phyloP scores from a whole-genome alignment of 2,797 vertebrate species.

The Tachyglossus aculeatus region DNA sequence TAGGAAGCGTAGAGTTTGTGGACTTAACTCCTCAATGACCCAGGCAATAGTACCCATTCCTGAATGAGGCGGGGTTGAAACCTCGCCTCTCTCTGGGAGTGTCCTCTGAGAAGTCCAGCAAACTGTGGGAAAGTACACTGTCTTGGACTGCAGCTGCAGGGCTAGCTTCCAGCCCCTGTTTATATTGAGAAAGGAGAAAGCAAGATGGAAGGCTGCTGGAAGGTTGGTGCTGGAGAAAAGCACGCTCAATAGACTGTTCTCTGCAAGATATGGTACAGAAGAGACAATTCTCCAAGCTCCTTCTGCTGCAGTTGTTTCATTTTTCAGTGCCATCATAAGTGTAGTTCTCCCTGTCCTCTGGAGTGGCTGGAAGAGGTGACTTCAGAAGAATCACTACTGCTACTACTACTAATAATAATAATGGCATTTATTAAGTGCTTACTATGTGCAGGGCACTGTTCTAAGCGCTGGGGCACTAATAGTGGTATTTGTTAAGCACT shows the following conservation, averaged over 20 bases:
- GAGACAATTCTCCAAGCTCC: neutral
- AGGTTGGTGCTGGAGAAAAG: neutral
- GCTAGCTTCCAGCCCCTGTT: neutral
- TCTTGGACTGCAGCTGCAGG: neutral
- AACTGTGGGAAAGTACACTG: neutral
- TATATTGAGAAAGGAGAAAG: neutral
- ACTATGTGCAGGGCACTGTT: no score
- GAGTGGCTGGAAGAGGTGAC: rapidly evolving
- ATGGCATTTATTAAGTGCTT: no score
- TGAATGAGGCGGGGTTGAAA: no score
- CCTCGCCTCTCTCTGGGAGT: neutral
- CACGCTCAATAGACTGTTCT: neutral
- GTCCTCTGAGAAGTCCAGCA: neutral
- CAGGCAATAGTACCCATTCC: no score
- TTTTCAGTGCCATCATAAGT: neutral
- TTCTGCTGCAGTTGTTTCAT: neutral
- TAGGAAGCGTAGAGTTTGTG: no score
- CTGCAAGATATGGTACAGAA: neutral
- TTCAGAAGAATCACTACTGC: neutral
- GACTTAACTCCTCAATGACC: no score
- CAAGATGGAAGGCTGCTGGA: neutral
- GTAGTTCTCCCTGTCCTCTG: neutral
- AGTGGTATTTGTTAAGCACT: no score
- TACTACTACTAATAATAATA: no score
- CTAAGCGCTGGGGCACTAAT: no score